Conservation (phyloP, 2,797 vertebrate species). For the Clarias platycephalus region DNA sequence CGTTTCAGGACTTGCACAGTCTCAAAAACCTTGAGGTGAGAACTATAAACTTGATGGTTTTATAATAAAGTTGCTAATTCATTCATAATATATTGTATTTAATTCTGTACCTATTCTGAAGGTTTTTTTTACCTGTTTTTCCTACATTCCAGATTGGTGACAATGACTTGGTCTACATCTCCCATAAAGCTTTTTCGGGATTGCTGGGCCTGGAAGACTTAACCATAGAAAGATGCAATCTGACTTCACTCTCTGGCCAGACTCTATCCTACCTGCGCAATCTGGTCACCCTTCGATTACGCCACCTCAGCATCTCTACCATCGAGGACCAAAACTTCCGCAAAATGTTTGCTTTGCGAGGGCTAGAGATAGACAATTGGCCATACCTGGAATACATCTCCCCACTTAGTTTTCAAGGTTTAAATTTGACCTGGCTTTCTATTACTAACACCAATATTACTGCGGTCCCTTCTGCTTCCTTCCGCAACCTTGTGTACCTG, state of each 20-base stretch:
- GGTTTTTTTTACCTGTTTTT: not conserved
- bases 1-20: conserved; percentile 89
- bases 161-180: conserved; percentile 97
- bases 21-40: conserved; percentile 88
- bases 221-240: conserved; percentile 90
- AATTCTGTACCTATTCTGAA: not conserved
- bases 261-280: conserved; percentile 89
- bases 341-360: conserved; percentile 81
- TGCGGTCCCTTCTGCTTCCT: conserved; percentile 84
- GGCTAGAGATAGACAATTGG: conserved; percentile 92
- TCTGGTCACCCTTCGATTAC: conserved; percentile 86
- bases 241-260: conserved; percentile 90
- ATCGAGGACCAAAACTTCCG: conserved; percentile 94
- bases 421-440: conserved; percentile 91
- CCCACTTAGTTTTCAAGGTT: conserved; percentile 85
- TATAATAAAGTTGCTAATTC: not conserved
- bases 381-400: conserved; percentile 88
- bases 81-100: not conserved
- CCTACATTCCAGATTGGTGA: conserved; percentile 71
- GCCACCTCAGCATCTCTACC: conserved; percentile 83
- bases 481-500: conserved; percentile 88
- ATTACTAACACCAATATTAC: conserved; percentile 96
- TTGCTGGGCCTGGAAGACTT: conserved; percentile 87
- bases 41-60: not conserved
- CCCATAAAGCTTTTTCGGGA: conserved; percentile 91